These are phyloP conservation scores for Torymus aiolomorphi DNA, from an alignment of 2,888 invertebrate species.

Conservation along the genomic window DNA sequence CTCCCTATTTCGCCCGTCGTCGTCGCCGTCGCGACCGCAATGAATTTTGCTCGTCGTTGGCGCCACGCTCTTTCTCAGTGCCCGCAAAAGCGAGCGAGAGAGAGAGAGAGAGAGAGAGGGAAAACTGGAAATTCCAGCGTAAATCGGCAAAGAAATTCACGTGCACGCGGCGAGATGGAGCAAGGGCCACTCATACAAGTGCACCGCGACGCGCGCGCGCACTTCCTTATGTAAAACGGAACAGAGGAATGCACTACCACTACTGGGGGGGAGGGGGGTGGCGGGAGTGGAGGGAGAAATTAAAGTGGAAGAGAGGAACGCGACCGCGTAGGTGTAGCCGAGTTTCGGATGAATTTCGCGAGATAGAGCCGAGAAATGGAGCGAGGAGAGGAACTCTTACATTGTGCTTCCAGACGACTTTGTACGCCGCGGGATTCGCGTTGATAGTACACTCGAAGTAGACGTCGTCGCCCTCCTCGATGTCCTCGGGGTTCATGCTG, in stretches of 20 bases:
- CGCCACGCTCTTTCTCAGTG: too few species aligned
- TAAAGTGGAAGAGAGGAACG: constrained; percentile 29
- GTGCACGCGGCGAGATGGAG: constrained; percentile 29
- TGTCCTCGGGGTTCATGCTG: constrained; percentile 86
- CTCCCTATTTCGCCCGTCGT: constrained; percentile 16
- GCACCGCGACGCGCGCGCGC: neutral
- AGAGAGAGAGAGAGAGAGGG: neutral
- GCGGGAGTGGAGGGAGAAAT: constrained; percentile 12
- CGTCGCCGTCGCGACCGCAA: constrained; percentile 23
- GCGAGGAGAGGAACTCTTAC: constrained; percentile 78
- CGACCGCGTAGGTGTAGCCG: neutral
- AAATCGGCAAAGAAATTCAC: constrained; percentile 52
- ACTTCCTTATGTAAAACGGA: constrained; percentile 47
- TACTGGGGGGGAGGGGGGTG: neutral
- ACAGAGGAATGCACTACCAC: constrained; percentile 46
- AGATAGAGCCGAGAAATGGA: neutral
- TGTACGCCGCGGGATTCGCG: constrained; percentile 87
- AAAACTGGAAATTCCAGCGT: constrained; percentile 35
- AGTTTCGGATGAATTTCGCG: constrained; percentile 42
- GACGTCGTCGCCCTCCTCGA: constrained; percentile 88
- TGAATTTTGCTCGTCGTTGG: constrained; percentile 22
- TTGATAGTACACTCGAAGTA: constrained; percentile 88
- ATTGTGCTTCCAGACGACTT: constrained; percentile 88
- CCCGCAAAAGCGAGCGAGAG: neutral
- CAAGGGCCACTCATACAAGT: neutral